Conservation (phyloP, 2,797 vertebrate species). For the Sarcoramphus papa region DNA sequence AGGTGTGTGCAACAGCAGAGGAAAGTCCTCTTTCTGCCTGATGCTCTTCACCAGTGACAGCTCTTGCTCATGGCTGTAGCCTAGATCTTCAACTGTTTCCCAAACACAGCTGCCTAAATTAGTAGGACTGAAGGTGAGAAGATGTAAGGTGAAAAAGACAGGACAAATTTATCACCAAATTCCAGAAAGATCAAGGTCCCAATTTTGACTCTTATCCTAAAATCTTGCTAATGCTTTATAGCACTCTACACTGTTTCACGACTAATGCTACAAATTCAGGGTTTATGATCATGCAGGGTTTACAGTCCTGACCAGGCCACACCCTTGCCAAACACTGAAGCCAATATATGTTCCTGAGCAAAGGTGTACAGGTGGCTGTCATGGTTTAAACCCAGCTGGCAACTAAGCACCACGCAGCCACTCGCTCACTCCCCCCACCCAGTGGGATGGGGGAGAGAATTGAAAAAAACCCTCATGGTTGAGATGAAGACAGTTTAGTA, state of each 20-base stretch:
- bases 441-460: too few species aligned
- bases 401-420: too few species aligned
- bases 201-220: background rate
- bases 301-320: background rate
- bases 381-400: too few species aligned
- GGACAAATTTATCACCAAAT: background rate
- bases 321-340: background rate
- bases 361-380: background rate
- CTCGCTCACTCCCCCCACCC: too few species aligned
- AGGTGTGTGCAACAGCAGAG: background rate
- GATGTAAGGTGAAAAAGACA: background rate
- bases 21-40: background rate
- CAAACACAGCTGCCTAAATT: background rate
- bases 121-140: background rate
- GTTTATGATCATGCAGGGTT: background rate
- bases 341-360: background rate
- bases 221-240: background rate
- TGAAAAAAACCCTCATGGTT: too few species aligned
- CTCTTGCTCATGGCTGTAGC: fast-evolving
- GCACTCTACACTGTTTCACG: background rate
- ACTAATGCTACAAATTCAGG: background rate
- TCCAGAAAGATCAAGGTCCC: background rate
- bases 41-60: background rate
- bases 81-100: background rate
- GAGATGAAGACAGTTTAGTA: too few species aligned